Conservation (phyloP, 2,888 invertebrate genomes). For the Punctoribates punctum region DNA sequence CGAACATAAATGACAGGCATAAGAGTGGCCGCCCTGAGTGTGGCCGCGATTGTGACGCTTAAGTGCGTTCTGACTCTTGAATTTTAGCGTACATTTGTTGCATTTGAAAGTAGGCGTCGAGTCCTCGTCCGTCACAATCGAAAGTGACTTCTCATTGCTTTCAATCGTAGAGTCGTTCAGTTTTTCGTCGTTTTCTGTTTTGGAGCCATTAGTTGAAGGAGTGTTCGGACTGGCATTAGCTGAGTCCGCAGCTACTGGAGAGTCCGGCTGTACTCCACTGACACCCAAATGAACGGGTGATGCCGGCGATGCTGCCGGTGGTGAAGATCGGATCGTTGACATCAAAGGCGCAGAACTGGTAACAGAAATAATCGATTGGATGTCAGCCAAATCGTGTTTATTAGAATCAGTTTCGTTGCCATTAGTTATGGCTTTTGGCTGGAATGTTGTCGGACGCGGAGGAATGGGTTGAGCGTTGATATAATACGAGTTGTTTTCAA, state of each 20-base stretch:
- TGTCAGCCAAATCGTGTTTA: slow-evolving; percentile 69
- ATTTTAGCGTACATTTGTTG: slow-evolving; percentile 77
- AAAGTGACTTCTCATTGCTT: background rate
- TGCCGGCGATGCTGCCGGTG: slow-evolving; percentile 43
- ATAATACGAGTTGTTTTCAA: slow-evolving; percentile 49
- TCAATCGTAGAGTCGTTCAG: background rate
- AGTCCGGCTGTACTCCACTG: slow-evolving; percentile 40
- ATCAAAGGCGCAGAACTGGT: slow-evolving; percentile 58
- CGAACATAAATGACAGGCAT: slow-evolving; percentile 88
- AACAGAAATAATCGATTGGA: slow-evolving; percentile 75
- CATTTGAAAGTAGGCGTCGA: slow-evolving; percentile 56
- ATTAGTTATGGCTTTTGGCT: background rate
- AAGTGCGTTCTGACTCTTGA: slow-evolving; percentile 79
- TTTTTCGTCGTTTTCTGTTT: slow-evolving; percentile 23
- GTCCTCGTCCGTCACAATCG: slow-evolving; percentile 6
- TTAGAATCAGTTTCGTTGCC: background rate
- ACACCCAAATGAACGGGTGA: slow-evolving; percentile 43
- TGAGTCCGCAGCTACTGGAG: slow-evolving; percentile 48
- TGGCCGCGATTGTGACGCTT: slow-evolving; percentile 75
- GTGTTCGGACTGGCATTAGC: slow-evolving; percentile 49
- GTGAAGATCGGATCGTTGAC: slow-evolving; percentile 47
- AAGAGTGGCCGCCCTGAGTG: slow-evolving; percentile 61
- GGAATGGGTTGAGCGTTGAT: slow-evolving; percentile 47
- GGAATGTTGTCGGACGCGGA: slow-evolving; percentile 31
- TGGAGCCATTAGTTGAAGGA: slow-evolving; percentile 32